Base-by-base conservation (phyloP, 2,797 vertebrate genomes). In the Oceanodroma leucorhoa region DNA sequence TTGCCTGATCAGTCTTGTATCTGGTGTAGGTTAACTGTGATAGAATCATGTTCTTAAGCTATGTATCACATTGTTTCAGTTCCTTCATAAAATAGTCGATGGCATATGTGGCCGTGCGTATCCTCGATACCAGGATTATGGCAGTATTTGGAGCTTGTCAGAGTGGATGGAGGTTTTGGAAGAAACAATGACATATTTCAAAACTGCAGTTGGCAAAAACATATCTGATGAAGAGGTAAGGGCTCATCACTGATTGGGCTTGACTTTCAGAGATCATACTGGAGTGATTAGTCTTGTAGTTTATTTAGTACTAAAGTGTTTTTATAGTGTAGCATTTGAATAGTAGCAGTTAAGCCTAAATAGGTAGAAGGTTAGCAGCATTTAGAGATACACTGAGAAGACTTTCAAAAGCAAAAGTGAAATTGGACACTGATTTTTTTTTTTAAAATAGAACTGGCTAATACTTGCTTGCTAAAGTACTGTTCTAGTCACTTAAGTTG, bases 61-160 rank as follows among this genome's bases (percentile, higher is more conserved):
- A 3, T 3, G 2, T 77, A 14, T 87, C 24, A 0, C 6, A 0
- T 71, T 45, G 13, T 94, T 66, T 27, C 65, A 99, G 99, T 98
- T 99, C 55, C 97, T 99, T 93, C 99, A 99, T 96, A 98, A 98
- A 88, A 88, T 99, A 76, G 96, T 99, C 40, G 99, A 99, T 97
- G 98, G 98, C n/a, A 71, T 99, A n/a, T 99, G 99, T 95, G 99
- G 99, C 10, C 98, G 98, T 21, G 94, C 97, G 1, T 98, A 97
- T 79, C 99, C 99, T 61, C 96, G 84, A 14, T 95, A 98, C 86
- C 97, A 83, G 21, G 98, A 99, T 55, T 99, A 99, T 90, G 92
- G 98, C 24, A 86, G n/a, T 58, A 53, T 98, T 51, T 99, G 98
- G 99, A 99, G 96, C 87, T 96, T 98, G 66, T 69, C 95, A 1